These are phyloP conservation scores for Pempheris klunzingeri DNA, from an alignment of 2,797 vertebrate species.

Conservation along the genomic window DNA sequence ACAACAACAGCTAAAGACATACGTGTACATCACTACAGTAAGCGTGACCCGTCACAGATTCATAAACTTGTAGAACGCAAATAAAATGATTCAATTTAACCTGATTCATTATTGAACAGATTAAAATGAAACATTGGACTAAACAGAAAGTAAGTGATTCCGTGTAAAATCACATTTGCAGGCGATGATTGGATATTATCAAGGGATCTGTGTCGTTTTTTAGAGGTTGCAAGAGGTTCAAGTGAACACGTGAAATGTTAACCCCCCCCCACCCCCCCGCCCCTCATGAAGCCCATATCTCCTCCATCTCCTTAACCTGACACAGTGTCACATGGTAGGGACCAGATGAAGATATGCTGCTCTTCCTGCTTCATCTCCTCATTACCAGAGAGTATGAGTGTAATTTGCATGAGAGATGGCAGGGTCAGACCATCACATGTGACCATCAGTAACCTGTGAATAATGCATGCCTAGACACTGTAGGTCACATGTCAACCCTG, in stretches of 20 bases:
- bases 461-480: conserved; percentile 64
- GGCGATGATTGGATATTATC: no score
- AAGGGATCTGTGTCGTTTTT: no score
- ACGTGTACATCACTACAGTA: no score
- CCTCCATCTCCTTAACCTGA: conserved; percentile 50
- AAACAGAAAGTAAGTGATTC: no score
- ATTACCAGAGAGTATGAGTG: conserved; percentile 36
- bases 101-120: no score
- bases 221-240: no score
- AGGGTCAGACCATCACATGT: conserved; percentile 57
- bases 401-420: conserved; percentile 50
- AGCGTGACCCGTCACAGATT: no score
- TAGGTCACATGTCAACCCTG: conserved; percentile 42
- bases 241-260: conserved; percentile 37
- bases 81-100: no score
- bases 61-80: no score
- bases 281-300: conserved; percentile 10
- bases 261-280: not conserved
- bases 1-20: no score
- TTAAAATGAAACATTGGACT: no score
- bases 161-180: no score
- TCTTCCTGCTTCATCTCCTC: conserved; percentile 36
- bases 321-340: conserved; percentile 24
- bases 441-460: conserved; percentile 58
- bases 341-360: conserved; percentile 30